A percentile compares a stretch with the other conserved stretches of the same genome.
Evolutionary conservation across 2,797 vertebrate genomes (phyloP).

Genomic region (Apodemus agrarius): DNA sequence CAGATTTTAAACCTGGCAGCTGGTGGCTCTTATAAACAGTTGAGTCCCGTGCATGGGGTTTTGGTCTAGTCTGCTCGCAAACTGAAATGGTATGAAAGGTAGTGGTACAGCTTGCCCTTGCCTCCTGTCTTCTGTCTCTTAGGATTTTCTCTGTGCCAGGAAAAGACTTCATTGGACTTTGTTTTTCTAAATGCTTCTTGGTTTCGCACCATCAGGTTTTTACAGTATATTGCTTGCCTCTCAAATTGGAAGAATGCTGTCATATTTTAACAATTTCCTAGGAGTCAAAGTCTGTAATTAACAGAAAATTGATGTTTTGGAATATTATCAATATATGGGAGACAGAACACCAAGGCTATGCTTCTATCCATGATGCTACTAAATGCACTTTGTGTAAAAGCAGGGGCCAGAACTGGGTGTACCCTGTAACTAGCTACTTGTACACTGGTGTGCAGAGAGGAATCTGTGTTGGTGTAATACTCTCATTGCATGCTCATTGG

Average conservation of each 20-base stretch:
- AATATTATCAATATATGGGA: constrained; percentile 78
- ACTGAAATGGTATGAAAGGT: background rate
- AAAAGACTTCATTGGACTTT: constrained; percentile 63
- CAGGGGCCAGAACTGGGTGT: background rate
- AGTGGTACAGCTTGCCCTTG: background rate
- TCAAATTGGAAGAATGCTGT: constrained; percentile 85
- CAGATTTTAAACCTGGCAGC: constrained; percentile 75
- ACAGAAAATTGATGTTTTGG: constrained; percentile 84
- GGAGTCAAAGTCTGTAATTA: constrained; percentile 88
- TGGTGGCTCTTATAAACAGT: constrained; percentile 71
- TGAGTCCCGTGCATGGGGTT: constrained; percentile 39
- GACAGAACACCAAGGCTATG: constrained; percentile 56
- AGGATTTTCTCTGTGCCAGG: constrained; percentile 56
- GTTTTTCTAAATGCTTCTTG: constrained; percentile 78
- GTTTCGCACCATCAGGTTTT: constrained; percentile 83
- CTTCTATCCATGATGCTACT: constrained; percentile 71
- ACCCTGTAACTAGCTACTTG: constrained; percentile 57
- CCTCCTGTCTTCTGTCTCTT: background rate
- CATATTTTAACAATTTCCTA: constrained; percentile 87
- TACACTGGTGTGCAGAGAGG: constrained; percentile 68
- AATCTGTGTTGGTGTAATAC: constrained; percentile 73
- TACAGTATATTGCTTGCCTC: constrained; percentile 85
- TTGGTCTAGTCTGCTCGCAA: background rate
- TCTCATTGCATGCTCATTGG: constrained; percentile 58
- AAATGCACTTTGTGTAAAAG: constrained; percentile 35